Conservation (phyloP, 2,113 vertebrate species). For the Campylomormyrus numenius region DNA sequence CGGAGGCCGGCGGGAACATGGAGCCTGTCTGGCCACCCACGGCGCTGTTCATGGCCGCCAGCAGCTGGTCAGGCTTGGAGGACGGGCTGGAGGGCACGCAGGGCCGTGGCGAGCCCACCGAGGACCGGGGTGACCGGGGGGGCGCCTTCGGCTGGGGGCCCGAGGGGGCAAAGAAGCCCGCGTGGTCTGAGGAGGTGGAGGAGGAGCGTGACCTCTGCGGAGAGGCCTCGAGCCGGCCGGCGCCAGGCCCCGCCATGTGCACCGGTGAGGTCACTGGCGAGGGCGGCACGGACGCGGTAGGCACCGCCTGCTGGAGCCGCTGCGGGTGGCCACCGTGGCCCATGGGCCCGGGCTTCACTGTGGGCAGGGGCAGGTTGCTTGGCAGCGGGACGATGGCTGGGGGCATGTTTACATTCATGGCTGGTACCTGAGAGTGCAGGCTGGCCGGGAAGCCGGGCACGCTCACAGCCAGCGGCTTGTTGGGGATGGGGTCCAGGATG, state of each 20-base stretch:
- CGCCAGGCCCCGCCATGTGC: slow-evolving; percentile 72
- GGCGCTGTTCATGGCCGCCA: slow-evolving; percentile 73
- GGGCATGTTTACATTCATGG: slow-evolving; percentile 86
- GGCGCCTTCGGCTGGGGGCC: slow-evolving; percentile 85
- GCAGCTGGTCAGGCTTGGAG: slow-evolving; percentile 70
- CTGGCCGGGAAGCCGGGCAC: slow-evolving; percentile 69
- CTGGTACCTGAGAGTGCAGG: slow-evolving; percentile 78
- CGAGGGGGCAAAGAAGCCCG: slow-evolving; percentile 84
- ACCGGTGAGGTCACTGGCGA: slow-evolving; percentile 93
- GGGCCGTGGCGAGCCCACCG: slow-evolving; percentile 69
- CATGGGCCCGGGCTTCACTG: slow-evolving; percentile 84
- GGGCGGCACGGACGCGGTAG: slow-evolving; percentile 80
- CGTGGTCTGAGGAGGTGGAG: slow-evolving; percentile 94
- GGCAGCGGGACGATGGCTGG: slow-evolving; percentile 79
- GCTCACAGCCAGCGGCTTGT: slow-evolving; percentile 74
- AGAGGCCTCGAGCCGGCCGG: slow-evolving; percentile 80
- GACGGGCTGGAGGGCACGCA: slow-evolving; percentile 76
- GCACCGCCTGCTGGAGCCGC: slow-evolving; percentile 70
- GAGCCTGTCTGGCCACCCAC: slow-evolving; percentile 67
- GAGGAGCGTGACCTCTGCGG: slow-evolving; percentile 96
- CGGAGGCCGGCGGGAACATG: slow-evolving; percentile 62
- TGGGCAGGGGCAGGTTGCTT: slow-evolving; percentile 88
- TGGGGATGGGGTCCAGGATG: slow-evolving; percentile 94
- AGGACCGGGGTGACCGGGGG: slow-evolving; percentile 71
- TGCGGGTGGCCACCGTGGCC: slow-evolving; percentile 82